phyloP scores from a whole-genome alignment of 2,888 invertebrate genomes.

The Euclidia mi region DNA sequence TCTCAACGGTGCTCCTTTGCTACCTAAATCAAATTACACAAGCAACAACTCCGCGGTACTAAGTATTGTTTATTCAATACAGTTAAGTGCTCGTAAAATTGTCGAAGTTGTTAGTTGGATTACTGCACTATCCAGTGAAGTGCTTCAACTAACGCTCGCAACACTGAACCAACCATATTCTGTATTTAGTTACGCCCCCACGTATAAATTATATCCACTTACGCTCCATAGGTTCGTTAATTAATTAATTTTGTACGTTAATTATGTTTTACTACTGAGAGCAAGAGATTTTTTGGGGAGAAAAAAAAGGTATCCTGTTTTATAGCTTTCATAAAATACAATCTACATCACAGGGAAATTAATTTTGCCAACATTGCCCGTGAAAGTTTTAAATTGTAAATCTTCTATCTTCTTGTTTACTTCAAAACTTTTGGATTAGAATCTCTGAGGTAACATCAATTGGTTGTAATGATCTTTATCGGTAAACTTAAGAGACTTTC shows the following conservation, averaged over 20 bases:
- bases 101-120: constrained; percentile 5
- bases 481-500: background rate
- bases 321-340: too few relatives aligned
- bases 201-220: background rate
- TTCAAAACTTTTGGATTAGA: background rate
- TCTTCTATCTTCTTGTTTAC: background rate
- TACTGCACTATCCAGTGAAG: background rate
- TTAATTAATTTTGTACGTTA: background rate
- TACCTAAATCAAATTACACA: background rate
- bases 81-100: background rate
- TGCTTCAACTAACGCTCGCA: constrained; percentile 1
- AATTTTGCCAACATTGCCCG: background rate
- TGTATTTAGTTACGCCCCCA: background rate
- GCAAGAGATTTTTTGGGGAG: too few relatives aligned
- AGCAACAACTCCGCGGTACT: background rate
- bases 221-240: background rate
- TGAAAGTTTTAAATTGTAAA: background rate
- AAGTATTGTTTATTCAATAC: background rate
- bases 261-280: too few relatives aligned
- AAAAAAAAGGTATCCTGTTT: too few relatives aligned
- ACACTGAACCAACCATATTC: background rate
- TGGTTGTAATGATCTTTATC: background rate
- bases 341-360: too few relatives aligned
- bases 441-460: background rate
- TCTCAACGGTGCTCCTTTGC: background rate